These are phyloP conservation scores for Laticauda laticaudata DNA, from an alignment of 2,113 vertebrate species.

Conservation along the genomic window DNA sequence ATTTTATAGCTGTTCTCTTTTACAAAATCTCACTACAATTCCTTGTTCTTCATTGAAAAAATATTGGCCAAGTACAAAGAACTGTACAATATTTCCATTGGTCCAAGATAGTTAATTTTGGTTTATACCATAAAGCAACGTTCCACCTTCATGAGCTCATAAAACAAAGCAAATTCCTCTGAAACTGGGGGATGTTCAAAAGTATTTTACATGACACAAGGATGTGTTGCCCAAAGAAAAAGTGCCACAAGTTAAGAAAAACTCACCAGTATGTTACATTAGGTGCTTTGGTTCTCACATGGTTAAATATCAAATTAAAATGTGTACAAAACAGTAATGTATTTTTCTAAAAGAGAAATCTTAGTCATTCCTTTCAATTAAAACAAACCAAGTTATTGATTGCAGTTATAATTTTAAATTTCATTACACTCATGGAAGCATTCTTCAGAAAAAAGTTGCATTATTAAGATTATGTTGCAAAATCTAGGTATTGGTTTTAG, in stretches of 20 bases:
- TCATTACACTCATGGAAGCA: not conserved
- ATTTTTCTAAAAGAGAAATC: not conserved
- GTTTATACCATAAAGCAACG: not conserved
- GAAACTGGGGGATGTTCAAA: not conserved
- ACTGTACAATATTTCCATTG: not conserved
- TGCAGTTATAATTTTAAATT: not conserved
- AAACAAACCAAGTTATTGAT: not conserved
- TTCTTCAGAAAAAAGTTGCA: not conserved
- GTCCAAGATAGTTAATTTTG: not conserved
- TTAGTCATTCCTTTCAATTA: not conserved
- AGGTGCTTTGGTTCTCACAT: not conserved
- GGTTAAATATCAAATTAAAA: not conserved
- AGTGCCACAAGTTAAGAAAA: not conserved
- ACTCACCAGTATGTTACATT: not conserved
- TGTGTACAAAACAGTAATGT: not conserved
- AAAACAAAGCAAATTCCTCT: not conserved
- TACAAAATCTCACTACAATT: not conserved
- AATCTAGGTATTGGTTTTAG: not conserved
- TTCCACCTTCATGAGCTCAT: not conserved
- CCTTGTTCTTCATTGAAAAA: not conserved
- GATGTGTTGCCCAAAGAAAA: not conserved
- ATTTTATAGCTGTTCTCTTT: not conserved
- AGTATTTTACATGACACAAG: not conserved
- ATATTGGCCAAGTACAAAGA: not conserved
- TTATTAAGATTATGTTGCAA: not conserved